Evolutionary conservation across 2,113 vertebrate genomes (phyloP), one percentile per base, ranked within the genome.

Genomic region (Xiphophorus maculatus): DNA sequence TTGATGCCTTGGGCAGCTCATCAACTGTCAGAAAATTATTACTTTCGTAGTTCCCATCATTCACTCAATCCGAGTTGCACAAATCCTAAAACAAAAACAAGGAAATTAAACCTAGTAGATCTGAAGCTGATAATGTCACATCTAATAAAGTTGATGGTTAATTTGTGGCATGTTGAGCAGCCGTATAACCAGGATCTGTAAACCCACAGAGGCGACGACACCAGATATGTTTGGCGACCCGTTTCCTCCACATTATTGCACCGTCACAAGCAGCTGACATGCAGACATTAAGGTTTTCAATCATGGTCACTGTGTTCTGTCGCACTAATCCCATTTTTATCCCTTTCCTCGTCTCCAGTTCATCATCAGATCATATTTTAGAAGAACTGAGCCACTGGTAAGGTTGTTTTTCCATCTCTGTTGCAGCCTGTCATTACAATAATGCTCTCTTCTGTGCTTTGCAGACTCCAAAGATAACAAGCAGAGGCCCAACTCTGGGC

Each of bases 201-300:
- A 37, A 6, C 19, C 61, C 29, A 77, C 35, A 73, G 22, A 67
- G n/a, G 7, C 42, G 60, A 28, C 54, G 33, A 3, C 30, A 74
- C 48, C 37, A 77, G 63, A 72, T 62, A 40, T 61, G 7, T 82
- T 74, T 81, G 82, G 66, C 66, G 82, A 76, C 22, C 1, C 35
- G 5, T 74, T 80, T 71, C 60, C 75, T 51, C 66, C 44, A 66
- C 30, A 42, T 54, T 71, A 58, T 3, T 1, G 4, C 40, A n/a
- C 29, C 0, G 32, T 83, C 85, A 71, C 73, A 66, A 64, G 68
- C 76, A 83, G 74, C 78, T 77, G 84, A 78, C 63, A 65, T 40
- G 40, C 33, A 70, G 40, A 62, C 35, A 65, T 33, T 25, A 29
- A 37, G 22, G 19, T 35, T 61, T 9, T 67, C 72, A 72, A 14